Evolutionary conservation across 2,797 vertebrate species (phyloP), one percentile per base, ranked within the genome.

Genomic region (Chelon labrosus): DNA sequence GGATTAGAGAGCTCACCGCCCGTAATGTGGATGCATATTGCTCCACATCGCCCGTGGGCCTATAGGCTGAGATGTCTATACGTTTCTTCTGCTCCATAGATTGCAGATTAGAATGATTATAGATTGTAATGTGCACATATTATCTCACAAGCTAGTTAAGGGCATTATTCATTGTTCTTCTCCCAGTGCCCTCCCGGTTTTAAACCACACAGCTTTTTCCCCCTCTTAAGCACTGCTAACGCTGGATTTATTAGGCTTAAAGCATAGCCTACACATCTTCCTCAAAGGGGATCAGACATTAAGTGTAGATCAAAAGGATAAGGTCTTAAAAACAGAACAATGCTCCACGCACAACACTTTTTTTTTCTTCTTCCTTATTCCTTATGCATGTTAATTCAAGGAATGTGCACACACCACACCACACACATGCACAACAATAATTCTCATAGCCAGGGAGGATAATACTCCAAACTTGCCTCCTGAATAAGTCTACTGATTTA

Each of bases 161-260:
- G 86, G 82, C 83, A 79, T 86, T 88, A 76, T 83, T 87, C 87
- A 89, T 84, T 79, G 85, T 89, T 91, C 82, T 79, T 82, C 85
- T 82, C 77, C 67, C 75, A 56, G 68, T 87, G 78, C 84, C 83
- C 73, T 79, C 25, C 72, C 72, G 76, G 39, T 85, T 91, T 85
- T 87, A 85, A 91, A 88, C 73, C 88, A 53, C 82, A 75, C 75
- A 85, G 87, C 83, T 82, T 91, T 82, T 77, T 68, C 7, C 65
- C 69, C 80, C 70, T 89, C 83, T 92, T 91, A 92, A 92, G 88
- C 69, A 89, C 82, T 87, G 79, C 89, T 90, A 88, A 90, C 83
- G 88, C 86, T 83, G 91, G 92, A 91, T 93, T 93, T 93, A 92
- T 91, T 87, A 77, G 90, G 92, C 91, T 92, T 93, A 92, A 92